Evolutionary conservation across 2,888 invertebrate species (phyloP).

Genomic region (Helicoverpa assulta): DNA sequence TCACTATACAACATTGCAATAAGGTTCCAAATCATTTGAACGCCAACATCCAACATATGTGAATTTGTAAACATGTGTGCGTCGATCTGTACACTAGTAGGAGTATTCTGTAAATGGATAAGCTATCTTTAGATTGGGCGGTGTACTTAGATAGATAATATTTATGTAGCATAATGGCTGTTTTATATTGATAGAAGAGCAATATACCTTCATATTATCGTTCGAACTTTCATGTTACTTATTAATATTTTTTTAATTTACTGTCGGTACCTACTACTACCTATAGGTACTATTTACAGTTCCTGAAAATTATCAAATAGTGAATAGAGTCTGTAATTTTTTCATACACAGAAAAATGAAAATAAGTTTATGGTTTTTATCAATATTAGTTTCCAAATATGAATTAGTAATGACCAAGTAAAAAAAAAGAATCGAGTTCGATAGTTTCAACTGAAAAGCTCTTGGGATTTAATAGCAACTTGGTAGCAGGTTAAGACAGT

Average conservation of each 20-base stretch:
- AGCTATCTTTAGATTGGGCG: constrained; percentile 68
- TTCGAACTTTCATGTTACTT: constrained; percentile 21
- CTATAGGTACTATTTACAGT: too few relatives aligned
- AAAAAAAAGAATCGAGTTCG: too few relatives aligned
- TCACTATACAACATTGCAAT: constrained; percentile 44
- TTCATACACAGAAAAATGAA: too few relatives aligned
- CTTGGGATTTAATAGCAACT: too few relatives aligned
- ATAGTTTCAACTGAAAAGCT: too few relatives aligned
- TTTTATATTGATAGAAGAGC: constrained; percentile 61
- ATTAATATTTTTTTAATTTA: constrained; percentile 3
- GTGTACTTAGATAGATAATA: constrained; percentile 64
- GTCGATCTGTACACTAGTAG: constrained; percentile 59
- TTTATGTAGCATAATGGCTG: constrained; percentile 64
- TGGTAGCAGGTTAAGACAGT: too few relatives aligned
- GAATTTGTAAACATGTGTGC: constrained; percentile 55
- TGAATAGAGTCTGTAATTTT: too few relatives aligned
- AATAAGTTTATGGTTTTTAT: too few relatives aligned
- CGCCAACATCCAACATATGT: constrained; percentile 50
- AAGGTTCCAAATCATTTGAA: constrained; percentile 57
- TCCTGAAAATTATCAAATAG: too few relatives aligned
- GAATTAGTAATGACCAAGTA: too few relatives aligned
- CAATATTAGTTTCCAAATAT: too few relatives aligned
- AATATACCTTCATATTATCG: constrained; percentile 39
- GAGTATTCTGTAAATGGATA: constrained; percentile 68
- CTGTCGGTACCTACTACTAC: too few relatives aligned